Conservation (phyloP, 2,797 vertebrate genomes). For the Rhabdomys pumilio region DNA sequence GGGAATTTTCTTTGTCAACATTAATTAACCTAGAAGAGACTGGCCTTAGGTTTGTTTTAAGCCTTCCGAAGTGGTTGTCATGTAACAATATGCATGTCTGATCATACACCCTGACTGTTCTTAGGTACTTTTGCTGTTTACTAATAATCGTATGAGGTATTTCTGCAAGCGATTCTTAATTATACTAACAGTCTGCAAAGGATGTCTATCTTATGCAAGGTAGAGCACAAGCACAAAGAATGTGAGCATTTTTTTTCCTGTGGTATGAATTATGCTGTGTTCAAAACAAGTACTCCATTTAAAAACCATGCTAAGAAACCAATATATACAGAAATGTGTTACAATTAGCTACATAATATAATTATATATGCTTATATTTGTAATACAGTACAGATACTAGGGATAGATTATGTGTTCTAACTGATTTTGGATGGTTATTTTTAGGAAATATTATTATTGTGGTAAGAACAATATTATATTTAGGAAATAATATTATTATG, state of each 20-base stretch:
- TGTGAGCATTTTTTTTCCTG: background rate
- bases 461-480: background rate
- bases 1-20: background rate
- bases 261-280: background rate
- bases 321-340: too few species aligned
- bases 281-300: background rate
- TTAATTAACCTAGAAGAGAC: background rate
- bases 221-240: background rate
- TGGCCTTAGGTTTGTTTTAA: slow-evolving; percentile 22
- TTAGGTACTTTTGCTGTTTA: background rate
- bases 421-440: background rate
- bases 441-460: background rate
- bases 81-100: background rate
- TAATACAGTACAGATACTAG: background rate
- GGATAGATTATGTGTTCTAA: background rate
- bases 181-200: background rate
- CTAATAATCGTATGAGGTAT: background rate
- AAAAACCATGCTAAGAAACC: background rate
- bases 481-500: background rate
- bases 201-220: background rate
- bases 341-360: background rate
- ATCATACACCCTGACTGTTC: background rate
- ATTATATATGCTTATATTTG: background rate
- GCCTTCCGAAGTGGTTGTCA: background rate
- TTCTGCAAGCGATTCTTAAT: background rate